Conservation (phyloP, 2,113 vertebrate species). For the Paralichthys olivaceus region DNA sequence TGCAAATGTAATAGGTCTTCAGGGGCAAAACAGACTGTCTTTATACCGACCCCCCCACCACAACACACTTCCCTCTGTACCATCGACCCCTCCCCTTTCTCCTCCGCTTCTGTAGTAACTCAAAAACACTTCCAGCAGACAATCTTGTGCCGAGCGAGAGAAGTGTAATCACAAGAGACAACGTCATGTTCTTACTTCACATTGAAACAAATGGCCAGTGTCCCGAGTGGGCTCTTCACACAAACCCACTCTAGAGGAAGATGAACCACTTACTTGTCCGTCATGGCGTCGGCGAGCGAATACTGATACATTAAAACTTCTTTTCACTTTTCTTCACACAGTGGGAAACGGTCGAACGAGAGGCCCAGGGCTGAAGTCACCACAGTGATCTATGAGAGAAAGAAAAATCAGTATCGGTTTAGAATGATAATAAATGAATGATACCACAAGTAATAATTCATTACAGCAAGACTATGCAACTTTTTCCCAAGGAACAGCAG, state of each 20-base stretch:
- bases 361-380: slow-evolving; percentile 6
- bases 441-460: background rate
- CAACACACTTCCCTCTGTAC: slow-evolving; percentile 54
- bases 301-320: slow-evolving; percentile 81
- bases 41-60: slow-evolving; percentile 60
- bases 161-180: slow-evolving; percentile 43
- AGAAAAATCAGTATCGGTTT: background rate
- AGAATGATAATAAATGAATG: background rate
- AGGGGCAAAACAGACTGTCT: slow-evolving; percentile 69
- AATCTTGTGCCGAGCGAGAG: slow-evolving; percentile 25
- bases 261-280: slow-evolving; percentile 82
- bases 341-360: slow-evolving; percentile 46
- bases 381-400: slow-evolving; percentile 54
- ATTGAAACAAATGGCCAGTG: slow-evolving; percentile 33
- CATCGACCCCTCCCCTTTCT: slow-evolving; percentile 16
- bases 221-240: slow-evolving; percentile 43
- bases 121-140: slow-evolving; percentile 37
- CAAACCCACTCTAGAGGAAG: slow-evolving; percentile 1
- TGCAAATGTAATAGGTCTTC: slow-evolving; percentile 76
- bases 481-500: too few species aligned
- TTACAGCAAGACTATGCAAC: background rate
- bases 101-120: slow-evolving; percentile 7
- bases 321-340: slow-evolving; percentile 53
- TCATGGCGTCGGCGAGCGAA: slow-evolving; percentile 80
- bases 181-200: slow-evolving; percentile 55